Evolutionary conservation across 2,113 vertebrate genomes (phyloP).

Genomic region (Sceloporus tristichus): DNA sequence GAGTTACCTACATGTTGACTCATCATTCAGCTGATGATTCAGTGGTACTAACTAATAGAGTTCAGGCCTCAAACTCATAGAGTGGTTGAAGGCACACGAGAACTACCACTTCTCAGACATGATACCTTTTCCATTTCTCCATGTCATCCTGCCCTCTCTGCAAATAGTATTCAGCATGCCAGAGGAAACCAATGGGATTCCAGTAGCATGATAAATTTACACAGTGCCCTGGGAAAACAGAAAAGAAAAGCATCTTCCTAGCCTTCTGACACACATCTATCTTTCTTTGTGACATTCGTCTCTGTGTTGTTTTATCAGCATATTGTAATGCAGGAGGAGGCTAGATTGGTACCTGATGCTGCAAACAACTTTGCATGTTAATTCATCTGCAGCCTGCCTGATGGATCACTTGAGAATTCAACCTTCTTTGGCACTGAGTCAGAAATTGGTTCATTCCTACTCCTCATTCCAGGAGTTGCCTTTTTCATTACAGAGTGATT

Average conservation of each 20-base stretch:
- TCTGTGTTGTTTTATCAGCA: background rate
- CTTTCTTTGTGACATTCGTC: background rate
- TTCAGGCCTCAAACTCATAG: background rate
- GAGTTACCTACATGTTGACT: no score
- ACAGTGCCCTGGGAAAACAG: background rate
- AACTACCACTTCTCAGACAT: no score
- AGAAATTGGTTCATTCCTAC: background rate
- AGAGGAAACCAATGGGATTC: no score
- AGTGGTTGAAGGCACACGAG: no score
- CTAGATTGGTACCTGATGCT: slow-evolving; percentile 22
- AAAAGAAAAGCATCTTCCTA: background rate
- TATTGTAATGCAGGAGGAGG: background rate
- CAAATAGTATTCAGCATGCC: no score
- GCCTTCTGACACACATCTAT: background rate
- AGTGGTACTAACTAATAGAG: no score
- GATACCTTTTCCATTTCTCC: no score
- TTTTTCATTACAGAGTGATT: slow-evolving; percentile 29
- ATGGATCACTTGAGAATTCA: slow-evolving; percentile 23
- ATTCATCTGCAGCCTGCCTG: slow-evolving; percentile 11
- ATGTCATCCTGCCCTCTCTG: no score
- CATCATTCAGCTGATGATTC: no score
- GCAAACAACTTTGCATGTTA: slow-evolving; percentile 30
- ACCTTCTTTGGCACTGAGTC: slow-evolving; percentile 26
- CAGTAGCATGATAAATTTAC: background rate
- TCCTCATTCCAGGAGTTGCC: slow-evolving; percentile 29